These are phyloP conservation scores for Ennomos erosarius DNA, from an alignment of 2,888 invertebrate species.

Conservation along the genomic window DNA sequence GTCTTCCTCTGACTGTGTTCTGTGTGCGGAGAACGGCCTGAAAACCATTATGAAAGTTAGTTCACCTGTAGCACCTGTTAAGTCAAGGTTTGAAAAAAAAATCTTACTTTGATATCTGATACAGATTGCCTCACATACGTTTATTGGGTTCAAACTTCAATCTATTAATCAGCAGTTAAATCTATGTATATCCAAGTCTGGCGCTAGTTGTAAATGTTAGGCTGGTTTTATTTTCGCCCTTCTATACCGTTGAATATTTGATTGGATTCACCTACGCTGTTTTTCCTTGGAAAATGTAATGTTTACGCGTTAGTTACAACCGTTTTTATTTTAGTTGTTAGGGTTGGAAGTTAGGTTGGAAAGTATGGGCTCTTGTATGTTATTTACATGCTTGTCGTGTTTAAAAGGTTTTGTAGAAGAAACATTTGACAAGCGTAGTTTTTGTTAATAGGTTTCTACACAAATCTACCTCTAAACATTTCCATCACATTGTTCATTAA, in stretches of 20 bases:
- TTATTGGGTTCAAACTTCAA: constrained; percentile 23
- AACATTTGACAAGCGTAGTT: too few species aligned
- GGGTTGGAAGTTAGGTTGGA: not conserved
- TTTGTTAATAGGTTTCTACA: too few species aligned
- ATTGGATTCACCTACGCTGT: constrained; percentile 8
- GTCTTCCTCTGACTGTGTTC: constrained; percentile 92
- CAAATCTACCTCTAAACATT: too few species aligned
- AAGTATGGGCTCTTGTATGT: not conserved
- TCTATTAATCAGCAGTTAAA: constrained; percentile 5
- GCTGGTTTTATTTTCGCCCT: constrained; percentile 12
- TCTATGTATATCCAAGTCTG: constrained; percentile 26
- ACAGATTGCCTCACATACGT: constrained; percentile 12
- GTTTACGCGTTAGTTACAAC: constrained; percentile 10
- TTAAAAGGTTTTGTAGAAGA: too few species aligned
- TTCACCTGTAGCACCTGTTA: not conserved
- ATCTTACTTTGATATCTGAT: not conserved
- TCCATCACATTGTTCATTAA: too few species aligned
- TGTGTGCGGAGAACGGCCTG: constrained; percentile 93
- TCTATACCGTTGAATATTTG: constrained; percentile 19
- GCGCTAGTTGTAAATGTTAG: constrained; percentile 14
- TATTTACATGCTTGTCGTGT: not conserved
- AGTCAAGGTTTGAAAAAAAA: too few species aligned
- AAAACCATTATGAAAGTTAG: constrained; percentile 55
- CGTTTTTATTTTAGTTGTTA: constrained; percentile 10
- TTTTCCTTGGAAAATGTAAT: not conserved